A percentile compares a stretch with the other conserved stretches of the same genome.
Evolutionary conservation across 2,888 invertebrate species (phyloP).

Genomic region (Poecilus cupreus): DNA sequence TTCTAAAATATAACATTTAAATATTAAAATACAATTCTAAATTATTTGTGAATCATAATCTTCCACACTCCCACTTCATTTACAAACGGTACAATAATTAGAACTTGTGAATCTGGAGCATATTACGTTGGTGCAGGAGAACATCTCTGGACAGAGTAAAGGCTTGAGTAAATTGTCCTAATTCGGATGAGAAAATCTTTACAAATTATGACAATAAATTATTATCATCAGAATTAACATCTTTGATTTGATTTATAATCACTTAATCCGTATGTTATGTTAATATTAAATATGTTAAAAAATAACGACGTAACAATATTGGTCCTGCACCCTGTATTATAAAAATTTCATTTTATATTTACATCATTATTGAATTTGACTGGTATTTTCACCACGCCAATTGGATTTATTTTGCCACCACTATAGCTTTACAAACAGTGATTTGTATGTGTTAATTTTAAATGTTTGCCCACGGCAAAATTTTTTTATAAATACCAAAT

Average conservation of each 20-base stretch:
- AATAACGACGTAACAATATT: background rate
- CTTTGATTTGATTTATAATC: background rate
- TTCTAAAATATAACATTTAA: too few species aligned
- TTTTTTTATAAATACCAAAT: too few species aligned
- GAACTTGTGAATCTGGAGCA: too few species aligned
- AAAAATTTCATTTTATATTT: background rate
- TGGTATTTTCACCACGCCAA: background rate
- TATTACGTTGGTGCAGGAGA: too few species aligned
- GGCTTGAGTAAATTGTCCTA: background rate
- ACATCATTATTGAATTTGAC: background rate
- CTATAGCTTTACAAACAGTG: background rate
- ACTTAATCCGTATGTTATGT: too few species aligned
- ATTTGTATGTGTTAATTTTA: background rate
- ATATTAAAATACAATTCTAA: too few species aligned
- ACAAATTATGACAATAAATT: background rate
- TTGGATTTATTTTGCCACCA: background rate
- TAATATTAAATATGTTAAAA: background rate
- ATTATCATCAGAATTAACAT: background rate
- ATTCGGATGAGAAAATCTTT: slow-evolving; percentile 1
- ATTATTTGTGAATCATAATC: too few species aligned
- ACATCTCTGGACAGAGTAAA: too few species aligned
- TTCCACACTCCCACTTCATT: too few species aligned
- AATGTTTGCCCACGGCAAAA: too few species aligned
- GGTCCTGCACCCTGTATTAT: background rate
- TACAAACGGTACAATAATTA: too few species aligned